Percentiles rank a stretch among this genome's conserved stretches.
Evolutionary conservation across 2,797 vertebrate species (phyloP).

Genomic region (Poliocrania exsul): DNA sequence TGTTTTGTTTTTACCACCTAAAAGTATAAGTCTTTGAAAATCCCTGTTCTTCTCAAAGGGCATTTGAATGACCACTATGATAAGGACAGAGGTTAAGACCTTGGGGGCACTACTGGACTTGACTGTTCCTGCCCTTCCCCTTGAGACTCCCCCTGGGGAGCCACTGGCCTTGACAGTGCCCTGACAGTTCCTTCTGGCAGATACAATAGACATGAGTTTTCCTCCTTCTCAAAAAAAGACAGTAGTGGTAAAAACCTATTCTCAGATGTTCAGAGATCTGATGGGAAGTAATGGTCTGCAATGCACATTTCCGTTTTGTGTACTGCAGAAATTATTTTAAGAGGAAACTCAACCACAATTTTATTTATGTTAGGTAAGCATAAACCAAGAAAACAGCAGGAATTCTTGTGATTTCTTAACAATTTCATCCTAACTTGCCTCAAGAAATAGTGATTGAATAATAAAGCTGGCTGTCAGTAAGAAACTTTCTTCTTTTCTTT

Average conservation of each 20-base stretch:
- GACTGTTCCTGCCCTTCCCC: neutral
- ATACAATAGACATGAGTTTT: neutral
- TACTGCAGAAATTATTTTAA: neutral
- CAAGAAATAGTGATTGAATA: neutral
- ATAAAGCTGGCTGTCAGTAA: neutral
- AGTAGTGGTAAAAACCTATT: neutral
- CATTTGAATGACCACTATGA: neutral
- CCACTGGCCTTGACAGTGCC: rapidly evolving
- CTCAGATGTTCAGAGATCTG: neutral
- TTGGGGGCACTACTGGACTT: rapidly evolving
- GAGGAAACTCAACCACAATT: neutral
- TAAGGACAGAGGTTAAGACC: neutral
- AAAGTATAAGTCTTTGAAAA: neutral
- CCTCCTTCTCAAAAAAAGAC: neutral
- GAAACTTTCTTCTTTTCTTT: neutral
- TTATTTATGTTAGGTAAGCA: neutral
- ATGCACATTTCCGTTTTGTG: neutral
- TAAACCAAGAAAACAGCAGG: neutral
- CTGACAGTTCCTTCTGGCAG: neutral
- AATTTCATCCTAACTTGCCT: neutral
- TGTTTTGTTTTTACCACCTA: neutral
- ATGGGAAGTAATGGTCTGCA: neutral
- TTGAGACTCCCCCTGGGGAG: neutral
- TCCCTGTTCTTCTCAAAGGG: neutral
- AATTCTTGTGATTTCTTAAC: neutral